Evolutionary conservation across 1,140 invertebrate genomes (phyloP).

Genomic region (Nylanderia fulva): DNA sequence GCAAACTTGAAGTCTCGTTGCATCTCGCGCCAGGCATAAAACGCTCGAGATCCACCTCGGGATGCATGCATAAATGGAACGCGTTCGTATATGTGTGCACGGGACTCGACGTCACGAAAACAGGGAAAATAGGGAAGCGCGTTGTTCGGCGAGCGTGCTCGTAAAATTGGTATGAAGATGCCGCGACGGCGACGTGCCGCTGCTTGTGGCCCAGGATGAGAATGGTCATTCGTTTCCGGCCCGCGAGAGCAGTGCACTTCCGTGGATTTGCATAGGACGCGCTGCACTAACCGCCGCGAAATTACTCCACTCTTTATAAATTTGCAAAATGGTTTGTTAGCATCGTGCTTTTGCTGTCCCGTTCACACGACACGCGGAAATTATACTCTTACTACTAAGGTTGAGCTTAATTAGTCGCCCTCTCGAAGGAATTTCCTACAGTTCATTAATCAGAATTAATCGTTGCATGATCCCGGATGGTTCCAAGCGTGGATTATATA

Average conservation of each 20-base stretch:
- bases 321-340: slow-evolving; percentile 37
- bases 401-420: neutral
- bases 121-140: slow-evolving; percentile 46
- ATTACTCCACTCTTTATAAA: slow-evolving; percentile 54
- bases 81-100: neutral
- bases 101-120: slow-evolving; percentile 35
- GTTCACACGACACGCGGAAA: slow-evolving; percentile 3
- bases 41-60: slow-evolving; percentile 15
- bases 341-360: neutral
- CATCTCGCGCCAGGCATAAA: slow-evolving; percentile 43
- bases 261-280: slow-evolving; percentile 44
- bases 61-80: slow-evolving; percentile 50
- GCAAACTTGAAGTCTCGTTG: slow-evolving; percentile 21
- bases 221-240: slow-evolving; percentile 38
- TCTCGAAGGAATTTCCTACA: neutral
- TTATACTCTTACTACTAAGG: slow-evolving; percentile 1
- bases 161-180: slow-evolving; percentile 57
- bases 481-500: neutral
- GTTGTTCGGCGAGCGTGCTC: slow-evolving; percentile 43
- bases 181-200: slow-evolving; percentile 32
- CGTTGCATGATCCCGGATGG: neutral
- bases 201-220: slow-evolving; percentile 1
- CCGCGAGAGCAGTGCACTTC: slow-evolving; percentile 14
- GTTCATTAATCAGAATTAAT: neutral
- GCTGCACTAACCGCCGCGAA: slow-evolving; percentile 24